phyloP scores from a whole-genome alignment of 2,113 vertebrate genomes.

The Irena cyanogastra region DNA sequence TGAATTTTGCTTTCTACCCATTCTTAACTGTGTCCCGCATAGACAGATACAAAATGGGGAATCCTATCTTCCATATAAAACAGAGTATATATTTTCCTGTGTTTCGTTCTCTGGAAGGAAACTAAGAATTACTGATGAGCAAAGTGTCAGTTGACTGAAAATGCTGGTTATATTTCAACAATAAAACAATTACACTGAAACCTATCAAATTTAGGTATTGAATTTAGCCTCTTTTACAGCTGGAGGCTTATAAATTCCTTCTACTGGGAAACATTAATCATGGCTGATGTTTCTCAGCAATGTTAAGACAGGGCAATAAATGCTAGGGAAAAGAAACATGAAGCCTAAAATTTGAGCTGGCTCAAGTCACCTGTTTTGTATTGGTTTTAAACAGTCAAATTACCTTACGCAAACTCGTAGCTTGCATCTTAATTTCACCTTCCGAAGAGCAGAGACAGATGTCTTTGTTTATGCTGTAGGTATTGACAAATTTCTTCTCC shows the following conservation, averaged over 20 bases:
- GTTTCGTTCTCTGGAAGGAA: background rate
- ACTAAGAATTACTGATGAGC: background rate
- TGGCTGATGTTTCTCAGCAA: background rate
- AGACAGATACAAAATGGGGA: background rate
- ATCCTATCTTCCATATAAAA: background rate
- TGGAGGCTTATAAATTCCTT: background rate
- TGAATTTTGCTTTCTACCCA: background rate
- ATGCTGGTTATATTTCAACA: conserved; percentile 3
- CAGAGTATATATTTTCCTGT: background rate
- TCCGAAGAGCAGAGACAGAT: background rate
- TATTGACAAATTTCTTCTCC: background rate
- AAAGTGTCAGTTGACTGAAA: background rate
- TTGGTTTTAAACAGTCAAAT: background rate
- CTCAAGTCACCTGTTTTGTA: background rate
- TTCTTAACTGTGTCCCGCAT: background rate
- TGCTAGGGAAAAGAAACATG: background rate
- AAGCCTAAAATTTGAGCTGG: background rate
- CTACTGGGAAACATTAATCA: background rate
- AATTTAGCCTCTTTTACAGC: background rate
- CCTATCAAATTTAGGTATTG: background rate
- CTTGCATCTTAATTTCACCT: background rate
- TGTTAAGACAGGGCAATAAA: background rate
- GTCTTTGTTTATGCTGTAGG: background rate
- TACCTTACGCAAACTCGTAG: background rate
- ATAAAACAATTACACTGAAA: background rate